A percentile compares a stretch with the other conserved stretches of the same genome.
Evolutionary conservation across 2,113 vertebrate species (phyloP).

Genomic region (Paramormyrops kingsleyae): DNA sequence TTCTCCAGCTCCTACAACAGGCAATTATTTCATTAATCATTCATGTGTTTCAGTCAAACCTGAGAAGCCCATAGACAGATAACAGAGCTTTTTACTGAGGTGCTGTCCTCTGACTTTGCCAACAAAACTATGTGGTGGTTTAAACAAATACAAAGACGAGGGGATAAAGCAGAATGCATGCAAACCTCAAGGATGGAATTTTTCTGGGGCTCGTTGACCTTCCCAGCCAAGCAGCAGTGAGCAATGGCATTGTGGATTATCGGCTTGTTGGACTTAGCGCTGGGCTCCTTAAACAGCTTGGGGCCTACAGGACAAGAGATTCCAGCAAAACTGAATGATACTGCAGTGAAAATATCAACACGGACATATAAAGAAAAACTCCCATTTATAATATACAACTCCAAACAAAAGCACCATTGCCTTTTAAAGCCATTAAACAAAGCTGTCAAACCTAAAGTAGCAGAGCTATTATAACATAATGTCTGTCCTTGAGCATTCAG

Average conservation of each 20-base stretch:
- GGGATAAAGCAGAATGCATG: neutral
- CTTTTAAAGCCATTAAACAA: neutral
- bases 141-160: neutral
- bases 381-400: neutral
- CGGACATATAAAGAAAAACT: neutral
- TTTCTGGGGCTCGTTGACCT: constrained; percentile 88
- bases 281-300: constrained; percentile 90
- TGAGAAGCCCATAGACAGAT: neutral
- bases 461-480: neutral
- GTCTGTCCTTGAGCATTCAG: neutral
- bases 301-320: constrained; percentile 62
- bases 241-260: constrained; percentile 92
- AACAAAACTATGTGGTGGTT: neutral
- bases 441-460: neutral
- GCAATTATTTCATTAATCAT: neutral
- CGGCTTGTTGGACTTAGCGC: constrained; percentile 91
- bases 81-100: neutral
- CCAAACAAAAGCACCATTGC: neutral
- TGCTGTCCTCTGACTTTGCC: neutral
- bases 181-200: constrained; percentile 79
- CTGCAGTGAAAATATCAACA: neutral
- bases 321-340: neutral
- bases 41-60: neutral
- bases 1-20: constrained; percentile 81
- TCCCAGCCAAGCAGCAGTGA: constrained; percentile 92